Conservation (phyloP, 2,113 vertebrate species). For the Ictidomys tridecemlineatus region DNA sequence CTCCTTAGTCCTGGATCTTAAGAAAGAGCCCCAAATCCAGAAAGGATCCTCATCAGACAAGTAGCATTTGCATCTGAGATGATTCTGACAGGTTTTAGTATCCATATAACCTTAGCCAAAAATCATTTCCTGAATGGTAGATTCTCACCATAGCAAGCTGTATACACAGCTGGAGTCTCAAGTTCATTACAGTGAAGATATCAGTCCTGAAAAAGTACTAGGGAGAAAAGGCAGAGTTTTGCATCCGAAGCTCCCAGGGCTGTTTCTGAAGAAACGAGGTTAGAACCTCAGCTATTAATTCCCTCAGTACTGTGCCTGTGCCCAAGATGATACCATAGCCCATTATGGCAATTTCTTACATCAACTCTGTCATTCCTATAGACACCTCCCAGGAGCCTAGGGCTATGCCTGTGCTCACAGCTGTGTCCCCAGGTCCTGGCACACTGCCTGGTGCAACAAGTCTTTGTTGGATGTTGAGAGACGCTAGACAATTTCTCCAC, state of each 20-base stretch:
- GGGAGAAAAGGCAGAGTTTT: not conserved
- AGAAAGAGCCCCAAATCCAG: not conserved
- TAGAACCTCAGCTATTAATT: not conserved
- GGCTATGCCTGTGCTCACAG: not conserved
- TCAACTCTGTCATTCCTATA: not conserved
- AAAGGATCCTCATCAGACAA: conserved; percentile 23
- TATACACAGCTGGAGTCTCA: conserved; percentile 23
- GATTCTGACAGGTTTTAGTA: not conserved
- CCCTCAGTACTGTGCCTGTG: accelerated
- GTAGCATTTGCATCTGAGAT: conserved; percentile 21
- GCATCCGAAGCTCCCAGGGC: not conserved
- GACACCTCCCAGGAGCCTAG: not conserved
- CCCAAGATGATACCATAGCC: not conserved
- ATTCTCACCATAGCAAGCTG: not conserved
- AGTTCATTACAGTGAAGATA: not conserved
- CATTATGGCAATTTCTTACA: not conserved
- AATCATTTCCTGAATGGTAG: conserved; percentile 16
- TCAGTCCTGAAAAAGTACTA: not conserved
- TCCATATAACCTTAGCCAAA: not conserved
- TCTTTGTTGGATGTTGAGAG: not conserved
- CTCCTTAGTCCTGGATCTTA: conserved; percentile 9
- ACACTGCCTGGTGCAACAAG: not conserved
- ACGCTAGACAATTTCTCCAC: not conserved
- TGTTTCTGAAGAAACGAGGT: conserved; percentile 16
- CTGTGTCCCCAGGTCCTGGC: not conserved